Evolutionary conservation across 2,113 vertebrate species (phyloP).

Genomic region (Anhinga rufa): DNA sequence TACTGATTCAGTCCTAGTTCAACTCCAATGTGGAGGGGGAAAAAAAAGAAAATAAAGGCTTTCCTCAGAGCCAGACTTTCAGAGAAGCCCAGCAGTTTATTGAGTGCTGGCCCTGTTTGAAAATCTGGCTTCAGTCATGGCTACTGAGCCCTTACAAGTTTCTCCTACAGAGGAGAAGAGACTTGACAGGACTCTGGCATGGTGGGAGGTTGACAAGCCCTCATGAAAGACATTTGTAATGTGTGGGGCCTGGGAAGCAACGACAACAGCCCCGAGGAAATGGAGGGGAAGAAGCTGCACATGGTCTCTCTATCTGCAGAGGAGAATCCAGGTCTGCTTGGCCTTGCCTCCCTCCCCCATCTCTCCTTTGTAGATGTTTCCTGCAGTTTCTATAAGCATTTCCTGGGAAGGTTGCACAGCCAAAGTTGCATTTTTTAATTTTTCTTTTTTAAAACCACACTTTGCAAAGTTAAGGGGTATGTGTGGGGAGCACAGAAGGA

Average conservation of each 20-base stretch:
- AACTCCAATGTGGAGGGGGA: background rate
- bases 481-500: background rate
- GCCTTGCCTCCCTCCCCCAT: background rate
- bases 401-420: background rate
- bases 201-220: background rate
- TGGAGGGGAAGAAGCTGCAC: background rate
- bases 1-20: background rate
- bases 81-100: background rate
- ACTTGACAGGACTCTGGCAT: background rate
- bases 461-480: background rate
- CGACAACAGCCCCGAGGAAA: background rate
- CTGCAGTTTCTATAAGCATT: background rate
- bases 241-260: slow-evolving; percentile 4
- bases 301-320: background rate
- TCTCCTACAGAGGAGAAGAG: background rate
- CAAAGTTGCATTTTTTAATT: background rate
- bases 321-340: background rate
- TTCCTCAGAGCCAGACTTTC: background rate
- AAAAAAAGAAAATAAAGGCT: background rate
- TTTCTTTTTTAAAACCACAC: background rate
- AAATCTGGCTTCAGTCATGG: slow-evolving; percentile 5
- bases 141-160: slow-evolving; percentile 6
- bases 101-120: background rate
- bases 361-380: background rate
- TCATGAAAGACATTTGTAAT: background rate